Evolutionary conservation across 2,113 vertebrate species (phyloP).

Genomic region (Antechinus stuartii): DNA sequence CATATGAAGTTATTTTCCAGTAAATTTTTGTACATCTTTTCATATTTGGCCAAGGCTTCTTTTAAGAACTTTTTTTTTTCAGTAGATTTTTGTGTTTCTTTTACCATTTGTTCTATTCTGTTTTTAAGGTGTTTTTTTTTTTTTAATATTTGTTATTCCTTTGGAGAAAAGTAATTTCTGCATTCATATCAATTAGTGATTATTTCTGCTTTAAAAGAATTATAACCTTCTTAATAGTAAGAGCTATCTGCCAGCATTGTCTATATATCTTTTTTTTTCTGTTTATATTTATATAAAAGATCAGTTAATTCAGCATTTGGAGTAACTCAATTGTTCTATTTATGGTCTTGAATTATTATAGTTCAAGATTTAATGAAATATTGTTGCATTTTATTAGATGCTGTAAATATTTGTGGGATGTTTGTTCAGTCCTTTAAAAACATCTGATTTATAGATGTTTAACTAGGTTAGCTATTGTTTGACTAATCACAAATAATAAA

Average conservation of each 20-base stretch:
- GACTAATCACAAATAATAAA: constrained; percentile 59
- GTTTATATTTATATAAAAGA: constrained; percentile 47
- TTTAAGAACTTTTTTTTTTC: too few species aligned
- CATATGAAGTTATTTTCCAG: too few species aligned
- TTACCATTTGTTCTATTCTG: too few species aligned
- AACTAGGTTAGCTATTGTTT: constrained; percentile 43
- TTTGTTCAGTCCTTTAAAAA: constrained; percentile 54
- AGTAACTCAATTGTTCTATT: constrained; percentile 44
- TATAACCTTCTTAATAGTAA: background rate
- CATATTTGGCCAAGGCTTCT: too few species aligned
- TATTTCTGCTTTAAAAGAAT: too few species aligned
- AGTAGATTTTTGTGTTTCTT: too few species aligned
- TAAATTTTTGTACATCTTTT: too few species aligned
- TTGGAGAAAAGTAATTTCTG: too few species aligned
- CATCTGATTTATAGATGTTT: constrained; percentile 62
- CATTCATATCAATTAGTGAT: too few species aligned
- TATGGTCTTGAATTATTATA: constrained; percentile 56
- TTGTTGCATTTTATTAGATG: constrained; percentile 57
- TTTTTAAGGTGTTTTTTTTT: too few species aligned
- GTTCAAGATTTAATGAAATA: constrained; percentile 55
- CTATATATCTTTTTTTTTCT: background rate
- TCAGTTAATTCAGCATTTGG: constrained; percentile 41
- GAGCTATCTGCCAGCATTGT: background rate
- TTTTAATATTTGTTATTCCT: too few species aligned
- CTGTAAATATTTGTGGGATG: constrained; percentile 55